A percentile compares a stretch with the other conserved stretches of the same genome.
Conservation (phyloP, 2,797 vertebrate genomes). For the Xenopus petersii region DNA sequence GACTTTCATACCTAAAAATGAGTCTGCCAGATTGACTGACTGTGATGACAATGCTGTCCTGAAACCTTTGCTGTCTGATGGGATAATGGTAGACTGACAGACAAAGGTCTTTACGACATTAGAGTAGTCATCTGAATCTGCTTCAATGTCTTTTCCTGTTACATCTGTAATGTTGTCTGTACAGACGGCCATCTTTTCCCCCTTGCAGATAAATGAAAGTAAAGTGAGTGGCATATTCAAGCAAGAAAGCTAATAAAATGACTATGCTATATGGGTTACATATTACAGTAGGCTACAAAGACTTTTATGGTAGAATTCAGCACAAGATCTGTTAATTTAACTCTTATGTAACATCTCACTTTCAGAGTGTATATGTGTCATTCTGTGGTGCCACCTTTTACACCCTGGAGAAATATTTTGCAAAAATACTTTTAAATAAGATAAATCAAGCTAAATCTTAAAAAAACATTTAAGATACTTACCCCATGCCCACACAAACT, state of each 20-base stretch:
- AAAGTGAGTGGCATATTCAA: neutral
- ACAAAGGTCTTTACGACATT: constrained; percentile 84
- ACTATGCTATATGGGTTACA: too few relatives aligned
- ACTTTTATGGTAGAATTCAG: too few relatives aligned
- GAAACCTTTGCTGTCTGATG: constrained; percentile 89
- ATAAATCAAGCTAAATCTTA: too few relatives aligned
- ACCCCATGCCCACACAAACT: constrained; percentile 92
- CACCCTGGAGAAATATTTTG: too few relatives aligned
- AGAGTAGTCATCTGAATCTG: constrained; percentile 78
- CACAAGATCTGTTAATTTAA: too few relatives aligned
- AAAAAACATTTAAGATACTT: constrained; percentile 45
- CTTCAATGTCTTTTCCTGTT: constrained; percentile 75
- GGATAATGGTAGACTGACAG: constrained; percentile 95
- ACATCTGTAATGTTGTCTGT: constrained; percentile 91
- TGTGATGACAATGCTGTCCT: constrained; percentile 87
- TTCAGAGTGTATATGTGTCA: too few relatives aligned
- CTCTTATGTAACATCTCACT: too few relatives aligned
- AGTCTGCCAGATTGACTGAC: constrained; percentile 90
- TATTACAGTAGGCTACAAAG: too few relatives aligned
- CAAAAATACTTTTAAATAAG: too few relatives aligned
- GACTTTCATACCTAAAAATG: constrained; percentile 78
- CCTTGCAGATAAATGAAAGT: constrained; percentile 56
- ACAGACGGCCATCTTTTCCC: constrained; percentile 79
- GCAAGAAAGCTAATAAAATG: too few relatives aligned
- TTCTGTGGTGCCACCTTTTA: too few relatives aligned